A percentile compares a stretch with the other conserved stretches of the same genome.
These are phyloP conservation scores for Anthopleura sola DNA, from an alignment of 64 coral and sea anemone species.

Conservation along the genomic window DNA sequence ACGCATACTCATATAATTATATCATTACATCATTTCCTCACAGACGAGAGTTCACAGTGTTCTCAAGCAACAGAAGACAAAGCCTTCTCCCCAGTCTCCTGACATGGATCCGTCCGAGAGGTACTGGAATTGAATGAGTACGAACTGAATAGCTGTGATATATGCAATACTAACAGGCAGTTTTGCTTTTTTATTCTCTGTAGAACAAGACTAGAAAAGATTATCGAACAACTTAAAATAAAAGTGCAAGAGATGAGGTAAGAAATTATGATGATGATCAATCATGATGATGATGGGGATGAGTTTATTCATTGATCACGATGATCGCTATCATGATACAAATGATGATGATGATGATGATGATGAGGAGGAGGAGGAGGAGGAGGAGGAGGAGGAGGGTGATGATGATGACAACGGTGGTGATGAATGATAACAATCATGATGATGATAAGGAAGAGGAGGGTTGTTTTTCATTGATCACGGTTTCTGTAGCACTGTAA, in stretches of 20 bases:
- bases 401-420: not conserved
- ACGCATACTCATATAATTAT: not conserved
- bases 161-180: not conserved
- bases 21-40: not conserved
- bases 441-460: no score
- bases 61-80: constrained; percentile 93
- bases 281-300: not conserved
- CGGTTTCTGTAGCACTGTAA: no score
- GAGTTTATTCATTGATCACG: no score
- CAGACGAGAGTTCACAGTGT: constrained; percentile 95
- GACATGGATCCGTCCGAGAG: constrained; percentile 79
- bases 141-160: no score
- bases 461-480: not conserved
- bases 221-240: constrained; percentile 67
- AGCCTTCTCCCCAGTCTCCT: constrained; percentile 52
- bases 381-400: no score
- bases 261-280: not conserved
- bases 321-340: not conserved
- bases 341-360: no score
- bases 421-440: not conserved
- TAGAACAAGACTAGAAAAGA: constrained; percentile 79
- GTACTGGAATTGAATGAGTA: constrained; percentile 14
- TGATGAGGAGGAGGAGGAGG: no score
- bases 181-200: constrained; percentile 8
- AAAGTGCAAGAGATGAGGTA: constrained; percentile 88